Percentiles rank a stretch among this genome's conserved stretches.
phyloP scores from a whole-genome alignment of 1,140 invertebrate species.

The Whitmania pigra region DNA sequence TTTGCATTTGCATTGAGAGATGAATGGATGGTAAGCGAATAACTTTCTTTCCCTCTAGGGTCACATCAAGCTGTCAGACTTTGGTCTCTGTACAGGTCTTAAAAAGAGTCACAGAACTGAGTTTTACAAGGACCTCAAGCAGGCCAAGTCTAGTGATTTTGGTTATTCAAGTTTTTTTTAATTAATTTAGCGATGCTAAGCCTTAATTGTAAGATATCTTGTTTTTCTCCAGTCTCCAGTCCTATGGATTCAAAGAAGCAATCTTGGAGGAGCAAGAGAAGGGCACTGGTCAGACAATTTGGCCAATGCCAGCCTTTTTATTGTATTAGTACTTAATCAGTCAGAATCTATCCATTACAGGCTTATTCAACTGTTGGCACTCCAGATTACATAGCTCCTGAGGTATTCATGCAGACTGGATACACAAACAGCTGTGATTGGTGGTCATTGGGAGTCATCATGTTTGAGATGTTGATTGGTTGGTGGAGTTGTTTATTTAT shows the following conservation, averaged over 20 bases:
- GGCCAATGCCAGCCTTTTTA: not conserved
- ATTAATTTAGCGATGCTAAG: not conserved
- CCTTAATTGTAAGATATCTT: no score
- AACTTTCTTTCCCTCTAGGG: constrained; percentile 48
- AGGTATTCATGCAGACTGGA: constrained; percentile 90
- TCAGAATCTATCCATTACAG: constrained; percentile 29
- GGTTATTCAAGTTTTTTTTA: constrained; percentile 27
- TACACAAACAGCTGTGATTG: constrained; percentile 95
- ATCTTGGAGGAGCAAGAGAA: constrained; percentile 37
- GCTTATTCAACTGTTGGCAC: constrained; percentile 90
- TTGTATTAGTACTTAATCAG: not conserved
- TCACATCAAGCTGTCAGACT: constrained; percentile 96
- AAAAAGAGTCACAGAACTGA: constrained; percentile 98
- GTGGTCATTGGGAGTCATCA: constrained; percentile 98
- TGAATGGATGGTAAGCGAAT: no score
- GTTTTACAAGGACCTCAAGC: constrained; percentile 94
- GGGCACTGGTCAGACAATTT: constrained; percentile 24
- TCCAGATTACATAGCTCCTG: constrained; percentile 96
- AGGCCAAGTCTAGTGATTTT: constrained; percentile 77
- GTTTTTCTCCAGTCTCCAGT: constrained; percentile 32
- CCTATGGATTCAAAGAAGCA: constrained; percentile 40
- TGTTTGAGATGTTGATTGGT: constrained; percentile 99
- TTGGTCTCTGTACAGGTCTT: constrained; percentile 94
- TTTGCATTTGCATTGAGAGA: no score
- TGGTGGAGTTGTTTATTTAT: constrained; percentile 27